These are phyloP conservation scores for Trachelus stipa DNA, from an alignment of 2,888 invertebrate species.

Conservation along the genomic window DNA sequence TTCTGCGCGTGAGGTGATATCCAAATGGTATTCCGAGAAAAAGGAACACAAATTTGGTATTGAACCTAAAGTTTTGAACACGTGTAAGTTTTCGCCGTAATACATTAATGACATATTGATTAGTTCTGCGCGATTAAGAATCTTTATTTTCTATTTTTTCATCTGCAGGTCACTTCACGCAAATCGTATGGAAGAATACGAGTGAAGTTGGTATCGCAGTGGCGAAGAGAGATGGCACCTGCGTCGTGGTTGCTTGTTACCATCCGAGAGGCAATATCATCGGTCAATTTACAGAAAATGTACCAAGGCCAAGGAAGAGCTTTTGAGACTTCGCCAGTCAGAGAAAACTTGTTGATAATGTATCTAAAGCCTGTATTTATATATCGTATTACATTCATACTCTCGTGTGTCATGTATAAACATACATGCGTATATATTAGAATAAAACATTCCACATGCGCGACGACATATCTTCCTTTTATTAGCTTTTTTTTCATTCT, in stretches of 20 bases:
- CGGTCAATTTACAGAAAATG: conserved; percentile 68
- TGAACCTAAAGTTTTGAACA: conserved; percentile 74
- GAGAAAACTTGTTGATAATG: conserved; percentile 40
- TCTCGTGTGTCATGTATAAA: neutral
- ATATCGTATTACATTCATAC: neutral
- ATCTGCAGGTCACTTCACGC: conserved; percentile 70
- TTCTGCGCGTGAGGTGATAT: conserved; percentile 76
- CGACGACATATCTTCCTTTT: no score
- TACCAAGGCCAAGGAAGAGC: conserved; percentile 52
- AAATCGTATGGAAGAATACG: conserved; percentile 85
- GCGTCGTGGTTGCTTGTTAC: conserved; percentile 74
- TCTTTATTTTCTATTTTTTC: no score
- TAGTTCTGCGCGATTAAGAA: no score
- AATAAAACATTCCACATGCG: no score
- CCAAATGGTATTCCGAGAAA: conserved; percentile 83
- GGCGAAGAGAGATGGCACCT: conserved; percentile 72
- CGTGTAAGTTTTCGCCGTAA: conserved; percentile 71
- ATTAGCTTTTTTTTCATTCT: no score
- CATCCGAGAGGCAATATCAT: conserved; percentile 73
- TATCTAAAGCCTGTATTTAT: conserved; percentile 41
- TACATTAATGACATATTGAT: no score
- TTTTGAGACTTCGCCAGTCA: conserved; percentile 34
- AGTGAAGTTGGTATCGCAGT: conserved; percentile 81
- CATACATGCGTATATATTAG: neutral
- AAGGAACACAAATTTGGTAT: conserved; percentile 76